Conservation (phyloP, 2,797 vertebrate species). For the Tympanoctomys barrerae region DNA sequence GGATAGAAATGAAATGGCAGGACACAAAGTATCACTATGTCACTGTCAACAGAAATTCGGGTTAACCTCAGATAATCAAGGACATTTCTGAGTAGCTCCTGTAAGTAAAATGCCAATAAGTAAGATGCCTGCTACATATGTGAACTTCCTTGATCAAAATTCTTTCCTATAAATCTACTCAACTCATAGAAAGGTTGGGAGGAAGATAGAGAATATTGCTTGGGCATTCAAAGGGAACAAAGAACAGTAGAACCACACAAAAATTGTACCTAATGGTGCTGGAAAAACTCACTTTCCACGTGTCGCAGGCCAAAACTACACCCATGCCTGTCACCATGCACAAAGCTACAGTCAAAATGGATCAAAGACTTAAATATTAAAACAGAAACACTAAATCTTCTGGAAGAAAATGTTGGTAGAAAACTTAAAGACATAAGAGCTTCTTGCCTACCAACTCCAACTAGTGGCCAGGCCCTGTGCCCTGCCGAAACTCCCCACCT, state of each 20-base stretch:
- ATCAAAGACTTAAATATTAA: too few relatives aligned
- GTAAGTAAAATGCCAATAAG: neutral
- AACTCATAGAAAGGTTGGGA: neutral
- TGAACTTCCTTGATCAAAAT: neutral
- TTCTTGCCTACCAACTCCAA: too few relatives aligned
- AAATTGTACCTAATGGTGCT: neutral
- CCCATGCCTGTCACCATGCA: too few relatives aligned
- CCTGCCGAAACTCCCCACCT: too few relatives aligned
- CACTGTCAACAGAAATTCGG: neutral
- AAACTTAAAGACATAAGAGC: too few relatives aligned
- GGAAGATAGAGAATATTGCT: neutral
- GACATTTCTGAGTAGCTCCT: neutral
- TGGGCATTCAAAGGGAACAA: neutral
- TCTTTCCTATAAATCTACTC: neutral
- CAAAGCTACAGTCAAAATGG: too few relatives aligned
- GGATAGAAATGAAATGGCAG: constrained; percentile 15
- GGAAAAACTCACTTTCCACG: too few relatives aligned
- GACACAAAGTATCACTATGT: neutral
- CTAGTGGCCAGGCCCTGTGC: too few relatives aligned
- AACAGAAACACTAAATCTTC: too few relatives aligned
- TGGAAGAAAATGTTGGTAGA: too few relatives aligned
- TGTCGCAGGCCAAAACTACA: too few relatives aligned
- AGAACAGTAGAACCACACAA: neutral
- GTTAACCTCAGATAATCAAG: neutral
- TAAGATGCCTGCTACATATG: neutral